Evolutionary conservation across 2,797 vertebrate genomes (phyloP), one percentile per base, ranked within the genome.

Genomic region (Cynodonichthys magdalenae): DNA sequence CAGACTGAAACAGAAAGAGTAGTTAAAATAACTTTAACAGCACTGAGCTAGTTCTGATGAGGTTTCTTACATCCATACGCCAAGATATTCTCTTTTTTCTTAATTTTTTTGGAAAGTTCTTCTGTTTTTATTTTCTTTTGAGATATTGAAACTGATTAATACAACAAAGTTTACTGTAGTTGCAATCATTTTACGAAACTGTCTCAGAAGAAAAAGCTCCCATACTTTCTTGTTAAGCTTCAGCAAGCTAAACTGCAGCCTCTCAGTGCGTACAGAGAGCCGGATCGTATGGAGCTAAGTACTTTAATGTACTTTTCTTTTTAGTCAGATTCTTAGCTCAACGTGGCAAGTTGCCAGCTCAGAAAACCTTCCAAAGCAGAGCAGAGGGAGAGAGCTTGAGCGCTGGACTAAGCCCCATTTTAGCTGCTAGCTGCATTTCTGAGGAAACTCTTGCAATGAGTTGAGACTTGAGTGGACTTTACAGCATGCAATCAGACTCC

Each of bases 221-320:
- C 29, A 55, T 51, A 20, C 12, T 4, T 54, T 63, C 51, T 59
- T 70, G 39, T 75, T 71, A 44, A 76, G 46, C 78, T 61, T 63
- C 52, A 60, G 67, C 64, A 70, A 70, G 58, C 59, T 74, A 53
- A 71, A 47, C 65, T 63, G 45, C 47, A 67, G 69, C 52, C 36
- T 69, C 54, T 64, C 24, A 42, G 12, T 83, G 60, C 56, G 71
- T 70, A 82, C 41, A 41, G 62, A 83, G 46, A 81, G 81, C 46
- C 59, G 71, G 77, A 73, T 78, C 73, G 66, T 75, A 63, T 73
- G 50, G 60, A 61, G 49, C 69, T 67, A 74, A 77, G 74, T 80
- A 80, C 75, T 77, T 74, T 67, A 74, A 82, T 81, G 71, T 70
- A 61, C 73, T 84, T 83, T 85, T 82, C 79, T 65, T 73, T 61